A percentile compares a stretch with the other conserved stretches of the same genome.
These are phyloP conservation scores for Colletes collaris DNA, from an alignment of 2,888 invertebrate genomes.

Conservation along the genomic window DNA sequence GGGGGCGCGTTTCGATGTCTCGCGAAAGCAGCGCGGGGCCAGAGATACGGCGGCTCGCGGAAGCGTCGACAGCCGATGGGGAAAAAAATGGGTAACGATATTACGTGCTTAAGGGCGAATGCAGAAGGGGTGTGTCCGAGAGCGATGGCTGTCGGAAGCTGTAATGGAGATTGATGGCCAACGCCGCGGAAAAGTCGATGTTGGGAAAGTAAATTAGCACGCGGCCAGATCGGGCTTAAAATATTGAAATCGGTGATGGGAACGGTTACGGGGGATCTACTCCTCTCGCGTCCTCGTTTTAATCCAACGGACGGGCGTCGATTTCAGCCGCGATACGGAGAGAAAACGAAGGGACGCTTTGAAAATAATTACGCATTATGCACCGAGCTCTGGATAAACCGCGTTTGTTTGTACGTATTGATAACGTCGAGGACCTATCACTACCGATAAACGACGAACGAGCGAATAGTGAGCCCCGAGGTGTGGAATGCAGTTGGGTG, in stretches of 20 bases:
- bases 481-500: slow-evolving; percentile 43
- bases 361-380: no score
- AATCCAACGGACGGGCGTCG: slow-evolving; percentile 3
- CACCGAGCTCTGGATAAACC: no score
- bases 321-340: no score
- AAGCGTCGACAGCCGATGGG: slow-evolving; percentile 36
- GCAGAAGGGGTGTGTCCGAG: slow-evolving; percentile 66
- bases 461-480: slow-evolving; percentile 36
- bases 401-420: no score
- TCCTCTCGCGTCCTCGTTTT: not conserved
- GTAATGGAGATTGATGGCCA: slow-evolving; percentile 78
- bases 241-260: slow-evolving; percentile 60
- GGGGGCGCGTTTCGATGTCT: not conserved
- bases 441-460: slow-evolving; percentile 27
- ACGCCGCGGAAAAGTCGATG: slow-evolving; percentile 70
- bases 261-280: slow-evolving; percentile 39
- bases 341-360: no score
- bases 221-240: slow-evolving; percentile 57
- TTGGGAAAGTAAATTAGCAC: slow-evolving; percentile 72
- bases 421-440: slow-evolving; percentile 23
- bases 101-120: slow-evolving; percentile 72
- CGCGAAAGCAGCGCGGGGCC: no score
- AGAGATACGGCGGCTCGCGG: not conserved
- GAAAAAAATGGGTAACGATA: slow-evolving; percentile 68
- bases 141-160: slow-evolving; percentile 77